Percentiles rank a stretch among this genome's conserved stretches.
These are phyloP conservation scores for Crocuta crocuta DNA, from an alignment of 2,113 vertebrate species.

Conservation along the genomic window DNA sequence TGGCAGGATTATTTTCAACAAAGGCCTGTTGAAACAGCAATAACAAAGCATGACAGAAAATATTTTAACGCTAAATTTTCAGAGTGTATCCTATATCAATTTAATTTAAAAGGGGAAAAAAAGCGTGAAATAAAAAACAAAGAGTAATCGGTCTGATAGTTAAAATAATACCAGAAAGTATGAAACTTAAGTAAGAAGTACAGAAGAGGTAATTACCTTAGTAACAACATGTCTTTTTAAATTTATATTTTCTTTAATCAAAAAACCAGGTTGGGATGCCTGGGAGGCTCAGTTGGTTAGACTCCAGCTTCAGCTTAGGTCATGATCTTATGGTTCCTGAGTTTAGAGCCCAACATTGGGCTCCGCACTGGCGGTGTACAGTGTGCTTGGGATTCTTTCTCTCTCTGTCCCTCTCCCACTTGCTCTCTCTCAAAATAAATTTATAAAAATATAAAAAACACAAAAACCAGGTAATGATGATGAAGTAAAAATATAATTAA, in stretches of 20 bases:
- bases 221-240: slow-evolving; percentile 4
- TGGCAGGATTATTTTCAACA: slow-evolving; percentile 99
- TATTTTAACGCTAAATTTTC: slow-evolving; percentile 60
- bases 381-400: no score
- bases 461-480: slow-evolving; percentile 47
- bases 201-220: slow-evolving; percentile 46
- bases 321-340: no score
- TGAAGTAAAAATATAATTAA: slow-evolving; percentile 26
- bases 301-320: no score
- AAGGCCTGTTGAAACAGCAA: slow-evolving; percentile 91
- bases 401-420: no score
- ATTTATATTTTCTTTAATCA: slow-evolving; percentile 47
- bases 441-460: no score
- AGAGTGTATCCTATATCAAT: not conserved
- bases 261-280: not conserved
- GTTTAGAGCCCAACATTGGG: no score
- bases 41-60: slow-evolving; percentile 54
- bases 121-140: slow-evolving; percentile 51
- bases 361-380: no score
- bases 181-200: not conserved
- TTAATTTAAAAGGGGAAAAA: slow-evolving; percentile 2
- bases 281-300: no score
- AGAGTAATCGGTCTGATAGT: slow-evolving; percentile 20
- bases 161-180: slow-evolving; percentile 34
- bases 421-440: no score